Base-by-base conservation (phyloP, 2,113 vertebrate genomes). In the Crotalus horridus region DNA sequence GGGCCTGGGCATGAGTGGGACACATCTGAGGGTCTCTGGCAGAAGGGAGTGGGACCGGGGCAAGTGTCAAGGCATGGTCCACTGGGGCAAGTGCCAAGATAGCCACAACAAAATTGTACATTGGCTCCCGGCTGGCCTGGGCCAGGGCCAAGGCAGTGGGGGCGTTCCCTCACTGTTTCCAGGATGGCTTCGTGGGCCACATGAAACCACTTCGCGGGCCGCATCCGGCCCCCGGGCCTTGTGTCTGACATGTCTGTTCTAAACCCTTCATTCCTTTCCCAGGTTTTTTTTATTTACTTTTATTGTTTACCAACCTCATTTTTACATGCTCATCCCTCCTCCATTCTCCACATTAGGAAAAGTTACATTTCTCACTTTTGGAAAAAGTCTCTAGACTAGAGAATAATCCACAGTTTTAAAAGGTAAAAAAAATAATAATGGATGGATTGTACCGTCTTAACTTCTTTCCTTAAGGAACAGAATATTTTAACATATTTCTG, bases 371-470 rank as follows among this genome's bases (percentile, higher is more conserved):
- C n/a, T 90, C 33, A 90, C 46, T 54, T 43, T 26, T 29, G 15
- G 64, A 24, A 23, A 90, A 87, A 4, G 29, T 58, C 56, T 85
- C 88, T 43, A 91, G 92, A 43, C 88, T 43, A 92, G 92, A 43
- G 8, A 43, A 81, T 43, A 92, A 61, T 64, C 92, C 53, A 95
- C 89, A 95, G 93, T 58, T 91, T 89, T 89, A 93, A 94, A 92
- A 87, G 33, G 69, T 94, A 15, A 87, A 86, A 86, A 21, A 94
- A 86, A 15, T 43, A 43, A 43, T 43, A 51, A 94, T 91, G 93
- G 56, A 85, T 95, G 17, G 26, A 93, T 94, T 43, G 88, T 88
- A 85, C 91, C 94, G n/a, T 46, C 56, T 58, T 93, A 93, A 86
- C 46, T 87, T 90, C 13, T 85, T 93, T 93, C 56, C 92, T 93